Conservation (phyloP, 2,797 vertebrate genomes). For the Nothura maculosa region DNA sequence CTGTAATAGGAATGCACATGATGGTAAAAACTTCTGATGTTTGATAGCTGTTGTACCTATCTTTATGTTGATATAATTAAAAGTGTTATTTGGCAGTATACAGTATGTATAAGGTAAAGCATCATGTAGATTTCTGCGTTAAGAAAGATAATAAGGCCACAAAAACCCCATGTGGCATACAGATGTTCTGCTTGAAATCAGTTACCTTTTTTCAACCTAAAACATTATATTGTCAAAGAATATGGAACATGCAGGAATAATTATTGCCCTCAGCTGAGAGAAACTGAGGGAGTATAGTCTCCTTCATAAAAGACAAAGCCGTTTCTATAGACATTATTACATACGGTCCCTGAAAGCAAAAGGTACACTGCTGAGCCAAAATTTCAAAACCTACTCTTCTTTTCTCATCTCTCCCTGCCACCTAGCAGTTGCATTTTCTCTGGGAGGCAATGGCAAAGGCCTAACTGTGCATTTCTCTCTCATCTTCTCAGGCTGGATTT, state of each 20-base stretch:
- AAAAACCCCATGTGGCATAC: not conserved
- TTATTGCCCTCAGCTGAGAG: not conserved
- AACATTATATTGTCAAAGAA: not conserved
- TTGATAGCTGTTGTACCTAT: slow-evolving; percentile 10
- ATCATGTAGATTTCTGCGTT: not conserved
- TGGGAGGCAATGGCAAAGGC: not conserved
- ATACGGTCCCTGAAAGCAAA: not conserved
- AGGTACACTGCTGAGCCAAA: not conserved
- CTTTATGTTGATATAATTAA: slow-evolving; percentile 31
- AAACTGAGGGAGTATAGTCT: not conserved
- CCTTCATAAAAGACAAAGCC: not conserved
- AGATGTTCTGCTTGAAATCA: not conserved
- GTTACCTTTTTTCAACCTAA: not conserved
- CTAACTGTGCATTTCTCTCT: not conserved
- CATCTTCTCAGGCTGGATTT: not conserved
- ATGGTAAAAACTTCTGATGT: slow-evolving; percentile 32
- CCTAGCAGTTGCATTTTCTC: not conserved
- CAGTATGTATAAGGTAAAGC: not conserved
- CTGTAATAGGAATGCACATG: slow-evolving; percentile 20
- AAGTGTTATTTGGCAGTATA: not conserved
- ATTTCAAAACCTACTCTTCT: not conserved
- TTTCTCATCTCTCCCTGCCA: not conserved
- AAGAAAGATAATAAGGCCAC: not conserved
- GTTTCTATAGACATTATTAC: not conserved
- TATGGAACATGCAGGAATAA: not conserved